Conservation (phyloP, 2,797 vertebrate species). For the Cossypha heuglini region DNA sequence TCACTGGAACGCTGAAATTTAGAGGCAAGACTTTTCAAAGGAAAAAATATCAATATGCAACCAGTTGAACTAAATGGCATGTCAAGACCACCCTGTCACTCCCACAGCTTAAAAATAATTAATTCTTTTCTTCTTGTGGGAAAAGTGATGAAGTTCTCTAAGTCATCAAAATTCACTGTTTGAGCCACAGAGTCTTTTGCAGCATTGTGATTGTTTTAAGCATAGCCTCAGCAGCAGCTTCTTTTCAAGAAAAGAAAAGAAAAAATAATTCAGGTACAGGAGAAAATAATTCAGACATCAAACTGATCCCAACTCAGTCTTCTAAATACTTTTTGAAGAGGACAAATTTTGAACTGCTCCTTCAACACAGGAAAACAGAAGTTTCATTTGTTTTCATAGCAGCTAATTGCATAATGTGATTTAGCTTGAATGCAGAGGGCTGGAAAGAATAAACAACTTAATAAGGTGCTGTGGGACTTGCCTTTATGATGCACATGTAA, state of each 20-base stretch:
- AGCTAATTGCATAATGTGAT: slow-evolving; percentile 31
- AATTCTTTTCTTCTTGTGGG: background rate
- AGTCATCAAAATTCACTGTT: background rate
- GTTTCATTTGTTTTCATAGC: slow-evolving; percentile 28
- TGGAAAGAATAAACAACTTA: slow-evolving; percentile 74
- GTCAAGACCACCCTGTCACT: background rate
- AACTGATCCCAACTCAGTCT: background rate
- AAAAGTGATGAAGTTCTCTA: background rate
- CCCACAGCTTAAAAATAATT: background rate
- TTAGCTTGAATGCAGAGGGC: slow-evolving; percentile 28
- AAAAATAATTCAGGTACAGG: background rate
- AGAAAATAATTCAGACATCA: background rate
- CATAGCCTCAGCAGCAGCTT: background rate
- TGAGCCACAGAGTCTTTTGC: background rate
- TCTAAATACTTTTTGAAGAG: background rate
- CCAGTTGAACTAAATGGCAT: background rate
- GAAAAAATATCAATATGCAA: background rate
- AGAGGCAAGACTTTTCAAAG: background rate
- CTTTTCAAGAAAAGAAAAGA: background rate
- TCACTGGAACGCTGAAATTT: background rate
- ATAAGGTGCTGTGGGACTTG: slow-evolving; percentile 67
- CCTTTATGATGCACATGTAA: slow-evolving; percentile 12
- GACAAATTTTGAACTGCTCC: background rate
- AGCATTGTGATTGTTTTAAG: background rate
- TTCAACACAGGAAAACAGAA: background rate